These are phyloP conservation scores for Phyllostomus hastatus DNA, from an alignment of 2,113 vertebrate genomes.

Conservation along the genomic window DNA sequence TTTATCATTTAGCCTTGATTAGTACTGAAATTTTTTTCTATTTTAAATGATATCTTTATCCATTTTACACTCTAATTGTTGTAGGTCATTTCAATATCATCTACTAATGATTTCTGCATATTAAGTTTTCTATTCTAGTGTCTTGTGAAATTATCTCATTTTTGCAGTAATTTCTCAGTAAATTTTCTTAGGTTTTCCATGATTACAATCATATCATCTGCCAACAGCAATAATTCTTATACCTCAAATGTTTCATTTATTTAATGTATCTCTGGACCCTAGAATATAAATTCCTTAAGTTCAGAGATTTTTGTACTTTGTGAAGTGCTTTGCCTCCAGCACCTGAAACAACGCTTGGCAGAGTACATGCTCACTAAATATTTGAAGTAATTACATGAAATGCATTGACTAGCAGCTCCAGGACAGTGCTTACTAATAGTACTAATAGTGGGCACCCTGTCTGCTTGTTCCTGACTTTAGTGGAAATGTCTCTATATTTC, in stretches of 20 bases:
- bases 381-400: conserved; percentile 29
- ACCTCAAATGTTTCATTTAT: neutral
- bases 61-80: neutral
- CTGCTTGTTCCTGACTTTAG: neutral
- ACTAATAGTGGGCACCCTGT: neutral
- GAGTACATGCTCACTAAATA: neutral
- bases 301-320: neutral
- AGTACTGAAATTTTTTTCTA: neutral
- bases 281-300: neutral
- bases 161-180: neutral
- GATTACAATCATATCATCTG: neutral
- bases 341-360: neutral
- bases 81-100: neutral
- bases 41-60: neutral
- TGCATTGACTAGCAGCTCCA: neutral
- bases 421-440: neutral
- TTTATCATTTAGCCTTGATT: neutral
- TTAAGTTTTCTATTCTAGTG: neutral
- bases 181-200: neutral
- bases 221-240: neutral
- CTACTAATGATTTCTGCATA: neutral
- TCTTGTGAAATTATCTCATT: neutral
- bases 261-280: neutral
- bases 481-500: neutral
- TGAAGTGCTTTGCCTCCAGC: neutral